Base-by-base conservation (phyloP, 1,140 invertebrate species). In the Zaprionus gabonicus region DNA sequence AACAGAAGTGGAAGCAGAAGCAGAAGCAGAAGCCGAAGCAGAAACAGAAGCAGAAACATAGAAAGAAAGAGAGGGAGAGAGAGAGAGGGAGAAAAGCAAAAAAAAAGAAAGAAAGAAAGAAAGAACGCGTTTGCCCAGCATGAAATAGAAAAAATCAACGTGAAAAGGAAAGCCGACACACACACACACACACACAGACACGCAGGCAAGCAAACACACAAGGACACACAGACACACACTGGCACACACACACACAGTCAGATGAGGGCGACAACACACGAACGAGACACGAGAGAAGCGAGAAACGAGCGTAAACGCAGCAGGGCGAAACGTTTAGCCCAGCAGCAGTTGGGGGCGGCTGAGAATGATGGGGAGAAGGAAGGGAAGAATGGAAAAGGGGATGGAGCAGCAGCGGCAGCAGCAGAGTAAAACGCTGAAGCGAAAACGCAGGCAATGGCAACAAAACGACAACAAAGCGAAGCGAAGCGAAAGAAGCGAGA, bases 371-470 rank as follows among this genome's bases (percentile, higher is more conserved):
- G 17, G n/a, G 28, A 31, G 36, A 10, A 46, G 17, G 20, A 12
- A 23, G 34, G 56, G n/a, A n/a, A n/a, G n/a, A n/a, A n/a, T n/a
- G n/a, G n/a, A n/a, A n/a, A n/a, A 31, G 31, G 64, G 56, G n/a
- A 34, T 34, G 31, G 31, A 34, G 31, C 31, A 34, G 31, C 31
- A 10, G 7, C 20, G 20, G 6, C 27, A 28, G 28, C 1, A 31
- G 31, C 31, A 34, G 31, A 10, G 31, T 34, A 20, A 36, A 57
- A 71, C 38, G 62, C 62, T 66, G 53, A 58, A 49, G 49, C 71
- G 71, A 74, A 74, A 69, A 74, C 66, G 71, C 66, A 70, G 68
- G 59, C 58, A 71, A 71, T 71, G 68, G 58, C 68, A 71, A 71
- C 68, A 62, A 63, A 63, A 38, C 65, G 58, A 70, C 31, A 63